phyloP scores from a whole-genome alignment of 2,797 vertebrate genomes.

The Discoglossus pictus region DNA sequence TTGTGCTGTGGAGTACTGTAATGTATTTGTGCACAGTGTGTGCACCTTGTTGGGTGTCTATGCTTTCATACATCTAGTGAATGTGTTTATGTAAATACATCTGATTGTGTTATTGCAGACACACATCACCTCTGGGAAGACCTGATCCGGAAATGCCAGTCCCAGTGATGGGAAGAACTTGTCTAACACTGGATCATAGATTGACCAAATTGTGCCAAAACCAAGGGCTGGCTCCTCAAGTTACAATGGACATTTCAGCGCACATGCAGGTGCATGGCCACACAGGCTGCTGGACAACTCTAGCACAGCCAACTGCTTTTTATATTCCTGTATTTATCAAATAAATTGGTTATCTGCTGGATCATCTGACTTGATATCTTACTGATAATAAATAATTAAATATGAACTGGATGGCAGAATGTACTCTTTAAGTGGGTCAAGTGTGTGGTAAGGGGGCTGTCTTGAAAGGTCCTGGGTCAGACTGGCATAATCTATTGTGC shows the following conservation, averaged over 20 bases:
- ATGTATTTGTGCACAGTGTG: too few species aligned
- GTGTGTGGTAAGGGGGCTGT: too few species aligned
- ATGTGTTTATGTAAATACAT: too few species aligned
- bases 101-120: not conserved
- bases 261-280: not conserved
- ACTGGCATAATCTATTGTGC: too few species aligned
- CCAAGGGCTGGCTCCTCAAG: not conserved
- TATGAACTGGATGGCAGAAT: too few species aligned
- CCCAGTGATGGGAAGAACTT: not conserved
- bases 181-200: not conserved
- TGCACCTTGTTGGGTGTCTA: too few species aligned
- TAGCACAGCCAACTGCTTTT: constrained; percentile 4
- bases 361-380: too few species aligned
- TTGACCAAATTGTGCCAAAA: not conserved
- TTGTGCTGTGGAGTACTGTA: too few species aligned
- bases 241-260: not conserved
- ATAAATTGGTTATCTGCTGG: constrained; percentile 1
- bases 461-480: too few species aligned
- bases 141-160: not conserved
- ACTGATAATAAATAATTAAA: too few species aligned
- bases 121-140: not conserved
- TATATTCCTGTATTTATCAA: constrained; percentile 20
- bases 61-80: too few species aligned
- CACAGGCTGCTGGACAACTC: not conserved
- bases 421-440: too few species aligned